These are phyloP conservation scores for Pteronura brasiliensis DNA, from an alignment of 2,113 vertebrate genomes.

Conservation along the genomic window DNA sequence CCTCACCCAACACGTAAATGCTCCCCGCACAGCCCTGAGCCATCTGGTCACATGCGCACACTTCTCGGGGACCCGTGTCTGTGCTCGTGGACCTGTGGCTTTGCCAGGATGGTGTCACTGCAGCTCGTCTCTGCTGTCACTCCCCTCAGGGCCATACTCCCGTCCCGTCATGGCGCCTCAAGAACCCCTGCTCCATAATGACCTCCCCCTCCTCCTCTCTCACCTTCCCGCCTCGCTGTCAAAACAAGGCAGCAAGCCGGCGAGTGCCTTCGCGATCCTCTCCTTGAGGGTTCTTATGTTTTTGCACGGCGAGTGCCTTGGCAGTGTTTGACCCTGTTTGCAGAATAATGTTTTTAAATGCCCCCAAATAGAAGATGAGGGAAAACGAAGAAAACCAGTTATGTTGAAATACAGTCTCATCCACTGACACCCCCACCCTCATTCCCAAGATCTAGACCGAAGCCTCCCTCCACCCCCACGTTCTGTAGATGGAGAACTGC, in stretches of 20 bases:
- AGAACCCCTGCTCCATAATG: fast-evolving
- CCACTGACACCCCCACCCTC: background rate
- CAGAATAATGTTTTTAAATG: background rate
- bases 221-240: background rate
- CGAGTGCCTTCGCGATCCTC: background rate
- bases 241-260: background rate
- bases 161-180: background rate
- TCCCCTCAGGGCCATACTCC: background rate
- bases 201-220: background rate
- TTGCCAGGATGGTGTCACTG: no score
- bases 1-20: fast-evolving
- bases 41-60: no score
- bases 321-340: background rate
- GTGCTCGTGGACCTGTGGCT: fast-evolving
- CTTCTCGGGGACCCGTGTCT: background rate
- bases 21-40: fast-evolving
- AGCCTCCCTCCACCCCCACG: background rate
- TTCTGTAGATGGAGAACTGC: constrained; percentile 15
- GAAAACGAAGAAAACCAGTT: background rate
- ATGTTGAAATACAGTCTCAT: background rate
- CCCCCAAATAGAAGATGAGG: background rate
- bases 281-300: background rate
- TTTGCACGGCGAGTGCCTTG: background rate
- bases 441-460: background rate
- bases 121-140: background rate